Conservation (phyloP, 2,797 vertebrate genomes). For the Oreochromis mossambicus region DNA sequence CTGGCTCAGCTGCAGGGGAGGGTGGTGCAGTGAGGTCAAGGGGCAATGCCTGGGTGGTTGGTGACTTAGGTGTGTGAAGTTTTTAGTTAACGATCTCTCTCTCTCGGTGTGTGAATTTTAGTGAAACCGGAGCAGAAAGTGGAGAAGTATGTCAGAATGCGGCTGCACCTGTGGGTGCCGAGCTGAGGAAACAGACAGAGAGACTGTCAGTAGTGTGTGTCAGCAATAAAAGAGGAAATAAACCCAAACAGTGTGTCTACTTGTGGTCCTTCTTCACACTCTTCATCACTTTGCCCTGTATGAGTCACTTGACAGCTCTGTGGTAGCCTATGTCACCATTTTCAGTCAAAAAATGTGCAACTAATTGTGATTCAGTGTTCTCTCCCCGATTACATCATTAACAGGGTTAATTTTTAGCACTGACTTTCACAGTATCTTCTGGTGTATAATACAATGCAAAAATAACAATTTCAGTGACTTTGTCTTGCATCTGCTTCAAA, state of each 20-base stretch:
- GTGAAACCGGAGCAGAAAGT: not conserved
- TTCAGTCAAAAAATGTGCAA: not conserved
- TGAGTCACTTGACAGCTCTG: not conserved
- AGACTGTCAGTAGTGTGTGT: not conserved
- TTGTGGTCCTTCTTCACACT: not conserved
- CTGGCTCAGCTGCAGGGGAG: not conserved
- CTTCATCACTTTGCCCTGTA: not conserved
- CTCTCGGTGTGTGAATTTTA: not conserved
- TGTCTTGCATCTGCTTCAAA: not conserved
- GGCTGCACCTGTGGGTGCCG: not conserved
- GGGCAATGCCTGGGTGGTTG: not conserved
- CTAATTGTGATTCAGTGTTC: not conserved
- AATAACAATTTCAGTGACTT: not conserved
- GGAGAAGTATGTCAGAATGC: not conserved
- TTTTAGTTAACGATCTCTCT: accelerated
- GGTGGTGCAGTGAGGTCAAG: not conserved
- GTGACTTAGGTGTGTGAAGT: not conserved
- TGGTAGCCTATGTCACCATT: not conserved
- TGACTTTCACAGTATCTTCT: not conserved
- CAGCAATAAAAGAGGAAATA: not conserved
- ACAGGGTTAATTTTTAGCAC: not conserved
- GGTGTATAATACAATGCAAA: not conserved
- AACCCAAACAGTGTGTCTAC: not conserved
- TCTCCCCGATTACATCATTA: not conserved
- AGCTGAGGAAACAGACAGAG: not conserved